Evolutionary conservation across 2,113 vertebrate genomes (phyloP), one percentile per base, ranked within the genome.

Genomic region (Cheilinus undulatus): DNA sequence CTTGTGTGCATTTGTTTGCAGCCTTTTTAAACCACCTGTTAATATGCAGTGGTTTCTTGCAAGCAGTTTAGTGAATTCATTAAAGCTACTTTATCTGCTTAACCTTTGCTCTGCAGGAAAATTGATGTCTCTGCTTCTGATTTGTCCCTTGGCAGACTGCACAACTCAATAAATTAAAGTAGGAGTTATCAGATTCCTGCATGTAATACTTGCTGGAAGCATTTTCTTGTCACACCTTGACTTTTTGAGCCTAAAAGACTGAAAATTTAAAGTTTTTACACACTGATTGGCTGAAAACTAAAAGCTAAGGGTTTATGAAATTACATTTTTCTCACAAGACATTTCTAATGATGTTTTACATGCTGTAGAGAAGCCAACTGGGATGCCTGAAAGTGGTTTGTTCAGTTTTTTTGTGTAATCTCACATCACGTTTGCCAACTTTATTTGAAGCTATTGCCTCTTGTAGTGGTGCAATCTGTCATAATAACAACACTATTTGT

Each of bases 161-260:
- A 69, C 38, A 64, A 22, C 23, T 56, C 42, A 15, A 72, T 58
- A 38, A 36, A 73, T 78, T 26, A 38, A 26, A 63, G 68, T 38
- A 40, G 30, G 32, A 17, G 10, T 72, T 51, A 22, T 43, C 32
- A 56, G 27, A 36, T 42, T 36, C 12, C 7, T 52, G 9, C 48
- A 8, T 48, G 40, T 40, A 42, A n/a, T 46, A 3, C 20, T 24
- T 5, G 9, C 22, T 42, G 12, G 11, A 15, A 20, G 1, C 27
- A 43, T 71, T 38, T 73, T 70, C 19, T 38, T n/a, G 58, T 62
- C 32, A 59, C 42, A 53, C 22, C 34, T 67, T 57, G 36, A 58
- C 10, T 32, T 32, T 17, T 20, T 30, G 19, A 27, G 45, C 34
- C 52, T 60, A 20, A 46, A 28, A 40, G 8, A 60, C 7, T 28